phyloP scores from a whole-genome alignment of 2,888 invertebrate species.

The Standfussiana lucernea region DNA sequence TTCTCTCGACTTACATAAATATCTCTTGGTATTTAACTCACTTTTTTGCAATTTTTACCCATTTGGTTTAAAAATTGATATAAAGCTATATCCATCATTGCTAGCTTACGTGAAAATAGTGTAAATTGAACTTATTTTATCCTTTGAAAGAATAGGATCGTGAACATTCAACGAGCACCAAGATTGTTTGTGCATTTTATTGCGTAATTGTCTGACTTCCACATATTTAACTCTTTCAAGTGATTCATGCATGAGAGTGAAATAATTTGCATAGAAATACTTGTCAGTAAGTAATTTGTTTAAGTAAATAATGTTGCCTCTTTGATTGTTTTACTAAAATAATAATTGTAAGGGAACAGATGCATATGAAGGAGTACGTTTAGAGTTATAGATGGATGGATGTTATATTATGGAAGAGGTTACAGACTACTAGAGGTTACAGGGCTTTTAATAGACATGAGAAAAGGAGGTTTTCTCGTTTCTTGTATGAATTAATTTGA shows the following conservation, averaged over 20 bases:
- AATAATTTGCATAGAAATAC: neutral
- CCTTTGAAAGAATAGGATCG: neutral
- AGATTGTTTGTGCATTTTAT: conserved; percentile 5
- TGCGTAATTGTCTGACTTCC: conserved; percentile 19
- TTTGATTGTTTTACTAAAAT: neutral
- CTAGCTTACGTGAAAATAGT: neutral
- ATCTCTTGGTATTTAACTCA: neutral
- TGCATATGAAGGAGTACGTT: too few relatives aligned
- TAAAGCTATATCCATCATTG: neutral
- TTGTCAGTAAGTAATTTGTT: neutral
- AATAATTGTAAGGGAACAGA: neutral
- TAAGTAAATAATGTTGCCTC: neutral
- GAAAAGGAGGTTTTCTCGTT: too few relatives aligned
- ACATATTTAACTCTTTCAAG: conserved; percentile 6
- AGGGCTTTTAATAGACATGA: too few relatives aligned
- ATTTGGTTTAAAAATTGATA: neutral
- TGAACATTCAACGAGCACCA: conserved; percentile 5
- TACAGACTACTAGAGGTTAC: too few relatives aligned
- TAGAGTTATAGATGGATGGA: too few relatives aligned
- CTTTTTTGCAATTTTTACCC: neutral
- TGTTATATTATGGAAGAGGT: too few relatives aligned
- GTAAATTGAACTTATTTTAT: neutral
- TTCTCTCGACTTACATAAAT: neutral
- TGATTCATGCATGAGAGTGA: conserved; percentile 9
- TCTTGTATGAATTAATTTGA: too few relatives aligned